Conservation (phyloP, 2,797 vertebrate genomes). For the Scarus forsteni region DNA sequence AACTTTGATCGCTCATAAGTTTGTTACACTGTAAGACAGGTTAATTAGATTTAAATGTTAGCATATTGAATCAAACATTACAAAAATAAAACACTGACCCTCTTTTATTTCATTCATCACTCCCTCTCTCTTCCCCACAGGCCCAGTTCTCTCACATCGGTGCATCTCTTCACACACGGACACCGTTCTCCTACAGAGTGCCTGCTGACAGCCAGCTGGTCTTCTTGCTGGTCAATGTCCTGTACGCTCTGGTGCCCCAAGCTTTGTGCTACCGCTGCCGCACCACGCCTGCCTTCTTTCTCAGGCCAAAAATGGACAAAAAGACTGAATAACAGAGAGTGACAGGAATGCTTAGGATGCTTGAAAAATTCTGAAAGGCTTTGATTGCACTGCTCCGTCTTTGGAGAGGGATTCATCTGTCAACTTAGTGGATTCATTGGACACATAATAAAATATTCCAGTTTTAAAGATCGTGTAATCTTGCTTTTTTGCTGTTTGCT, state of each 20-base stretch:
- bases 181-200: slow-evolving; percentile 93
- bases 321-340: slow-evolving; percentile 71
- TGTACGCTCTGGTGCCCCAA: slow-evolving; percentile 91
- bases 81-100: not conserved
- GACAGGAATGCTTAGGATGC: slow-evolving; percentile 16
- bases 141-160: slow-evolving; percentile 95
- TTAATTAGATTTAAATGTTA: too few relatives aligned
- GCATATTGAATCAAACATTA: too few relatives aligned
- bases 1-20: too few relatives aligned
- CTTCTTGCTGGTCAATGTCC: slow-evolving; percentile 89
- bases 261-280: slow-evolving; percentile 91
- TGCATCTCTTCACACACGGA: slow-evolving; percentile 94
- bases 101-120: slow-evolving; percentile 1
- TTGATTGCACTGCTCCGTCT: slow-evolving; percentile 26
- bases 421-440: slow-evolving; percentile 1
- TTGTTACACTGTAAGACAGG: too few relatives aligned
- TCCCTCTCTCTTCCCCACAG: slow-evolving; percentile 73
- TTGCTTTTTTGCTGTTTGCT: slow-evolving; percentile 6
- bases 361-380: slow-evolving; percentile 25
- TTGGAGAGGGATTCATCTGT: slow-evolving; percentile 16
- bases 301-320: slow-evolving; percentile 81
- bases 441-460: slow-evolving; percentile 18
- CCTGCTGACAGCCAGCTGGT: slow-evolving; percentile 86
- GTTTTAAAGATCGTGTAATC: slow-evolving; percentile 1
- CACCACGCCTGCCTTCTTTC: slow-evolving; percentile 89